Evolutionary conservation across 2,888 invertebrate species (phyloP).

Genomic region (Unio delphinus): DNA sequence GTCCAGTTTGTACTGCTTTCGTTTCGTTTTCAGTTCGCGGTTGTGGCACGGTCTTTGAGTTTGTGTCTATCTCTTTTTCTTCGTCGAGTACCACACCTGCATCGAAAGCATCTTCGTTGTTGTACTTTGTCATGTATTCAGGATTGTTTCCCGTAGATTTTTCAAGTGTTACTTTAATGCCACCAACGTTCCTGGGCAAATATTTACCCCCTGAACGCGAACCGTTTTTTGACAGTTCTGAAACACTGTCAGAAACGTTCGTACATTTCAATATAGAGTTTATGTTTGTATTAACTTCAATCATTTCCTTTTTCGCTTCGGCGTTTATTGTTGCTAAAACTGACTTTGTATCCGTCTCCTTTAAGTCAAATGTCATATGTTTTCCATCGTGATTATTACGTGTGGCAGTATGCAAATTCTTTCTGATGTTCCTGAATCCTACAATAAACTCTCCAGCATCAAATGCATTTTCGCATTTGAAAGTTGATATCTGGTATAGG

Average conservation of each 20-base stretch:
- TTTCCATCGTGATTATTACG: conserved; percentile 39
- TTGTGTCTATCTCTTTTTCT: background rate
- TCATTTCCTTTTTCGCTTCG: conserved; percentile 6
- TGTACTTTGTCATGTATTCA: conserved; percentile 7
- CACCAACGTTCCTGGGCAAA: conserved; percentile 48
- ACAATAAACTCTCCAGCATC: conserved; percentile 43
- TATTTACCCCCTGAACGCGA: conserved; percentile 39
- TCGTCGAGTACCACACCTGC: conserved; percentile 19
- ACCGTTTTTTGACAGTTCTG: conserved; percentile 34
- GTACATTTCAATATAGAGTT: background rate
- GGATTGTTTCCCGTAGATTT: conserved; percentile 43
- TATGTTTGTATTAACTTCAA: background rate
- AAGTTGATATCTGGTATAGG: conserved; percentile 45
- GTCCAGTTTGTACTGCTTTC: conserved; percentile 14
- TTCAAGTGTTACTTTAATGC: conserved; percentile 51
- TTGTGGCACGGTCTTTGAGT: background rate
- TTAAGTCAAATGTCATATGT: conserved; percentile 54
- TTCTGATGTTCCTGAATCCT: conserved; percentile 27
- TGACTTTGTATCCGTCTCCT: conserved; percentile 26
- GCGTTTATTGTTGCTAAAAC: background rate
- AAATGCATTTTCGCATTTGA: conserved; percentile 37
- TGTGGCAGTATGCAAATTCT: conserved; percentile 10
- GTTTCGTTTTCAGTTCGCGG: background rate
- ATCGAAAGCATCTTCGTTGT: conserved; percentile 9
- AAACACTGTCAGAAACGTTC: conserved; percentile 27